A percentile compares a stretch with the other conserved stretches of the same genome.
Evolutionary conservation across 1,140 invertebrate genomes (phyloP).

Genomic region (Habropoda laboriosa): DNA sequence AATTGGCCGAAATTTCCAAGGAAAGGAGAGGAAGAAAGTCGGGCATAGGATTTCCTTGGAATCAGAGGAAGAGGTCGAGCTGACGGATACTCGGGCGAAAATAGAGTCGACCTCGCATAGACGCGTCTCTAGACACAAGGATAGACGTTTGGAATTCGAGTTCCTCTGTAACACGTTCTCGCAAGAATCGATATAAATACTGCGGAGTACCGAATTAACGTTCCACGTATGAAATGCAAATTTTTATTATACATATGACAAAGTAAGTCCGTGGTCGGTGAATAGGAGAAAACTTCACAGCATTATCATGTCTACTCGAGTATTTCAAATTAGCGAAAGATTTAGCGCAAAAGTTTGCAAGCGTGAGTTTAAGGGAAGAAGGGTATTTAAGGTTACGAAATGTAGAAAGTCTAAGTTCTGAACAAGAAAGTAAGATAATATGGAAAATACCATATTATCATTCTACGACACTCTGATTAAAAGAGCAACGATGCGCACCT

Average conservation of each 20-base stretch:
- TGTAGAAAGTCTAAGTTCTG: no score
- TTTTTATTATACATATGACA: not conserved
- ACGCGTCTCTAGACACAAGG: constrained; percentile 44
- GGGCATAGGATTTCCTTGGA: constrained; percentile 45
- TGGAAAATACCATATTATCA: no score
- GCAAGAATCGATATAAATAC: constrained; percentile 46
- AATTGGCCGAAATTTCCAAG: constrained; percentile 18
- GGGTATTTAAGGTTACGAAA: no score
- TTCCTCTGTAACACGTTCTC: constrained; percentile 20
- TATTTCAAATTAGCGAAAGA: no score
- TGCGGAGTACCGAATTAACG: not conserved
- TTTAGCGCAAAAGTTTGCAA: no score
- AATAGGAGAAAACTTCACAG: no score
- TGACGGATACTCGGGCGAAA: constrained; percentile 43
- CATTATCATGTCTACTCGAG: no score
- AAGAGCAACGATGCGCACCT: no score
- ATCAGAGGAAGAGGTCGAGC: constrained; percentile 44
- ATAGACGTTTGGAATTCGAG: constrained; percentile 44
- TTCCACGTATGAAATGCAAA: accelerated
- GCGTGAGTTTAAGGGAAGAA: no score
- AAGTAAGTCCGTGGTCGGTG: no score
- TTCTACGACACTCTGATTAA: no score
- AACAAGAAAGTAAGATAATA: no score
- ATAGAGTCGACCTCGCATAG: constrained; percentile 50
- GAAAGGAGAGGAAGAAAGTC: constrained; percentile 39